Percentiles rank a stretch among this genome's conserved stretches.
phyloP scores from a whole-genome alignment of 2,888 invertebrate genomes.

The Platycheirus albimanus region DNA sequence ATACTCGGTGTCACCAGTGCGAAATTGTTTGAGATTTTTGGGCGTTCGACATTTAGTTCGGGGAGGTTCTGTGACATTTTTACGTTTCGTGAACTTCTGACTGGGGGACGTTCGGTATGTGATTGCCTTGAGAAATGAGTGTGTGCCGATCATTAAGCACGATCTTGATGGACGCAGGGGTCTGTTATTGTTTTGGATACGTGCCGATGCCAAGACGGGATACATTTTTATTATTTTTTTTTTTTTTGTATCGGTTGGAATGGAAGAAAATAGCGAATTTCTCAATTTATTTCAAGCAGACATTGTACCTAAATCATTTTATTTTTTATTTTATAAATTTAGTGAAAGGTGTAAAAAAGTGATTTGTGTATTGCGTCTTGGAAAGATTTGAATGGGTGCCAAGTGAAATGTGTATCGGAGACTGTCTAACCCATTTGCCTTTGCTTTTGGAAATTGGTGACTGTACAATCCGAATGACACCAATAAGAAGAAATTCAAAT shows the following conservation, averaged over 20 bases:
- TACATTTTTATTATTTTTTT: constrained; percentile 19
- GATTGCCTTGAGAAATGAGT: constrained; percentile 22
- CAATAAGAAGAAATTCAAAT: too few relatives aligned
- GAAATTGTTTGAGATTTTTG: constrained; percentile 56
- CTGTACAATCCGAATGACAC: too few relatives aligned
- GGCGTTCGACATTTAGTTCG: constrained; percentile 58
- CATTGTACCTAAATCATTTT: constrained; percentile 6
- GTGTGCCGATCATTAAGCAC: constrained; percentile 7
- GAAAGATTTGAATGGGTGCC: constrained; percentile 8
- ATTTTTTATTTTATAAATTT: constrained; percentile 1
- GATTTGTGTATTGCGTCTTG: constrained; percentile 20
- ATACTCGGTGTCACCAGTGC: constrained; percentile 58
- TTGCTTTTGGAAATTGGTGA: not conserved
- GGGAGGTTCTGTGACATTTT: constrained; percentile 45
- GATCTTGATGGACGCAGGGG: constrained; percentile 1
- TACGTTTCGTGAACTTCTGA: constrained; percentile 45
- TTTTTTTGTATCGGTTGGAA: constrained; percentile 7
- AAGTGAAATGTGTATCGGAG: not conserved
- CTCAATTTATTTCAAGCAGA: too few relatives aligned
- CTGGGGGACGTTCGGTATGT: constrained; percentile 28
- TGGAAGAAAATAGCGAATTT: constrained; percentile 11
- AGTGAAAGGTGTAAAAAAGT: constrained; percentile 13
- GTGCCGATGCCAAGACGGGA: constrained; percentile 8
- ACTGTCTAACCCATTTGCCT: not conserved
- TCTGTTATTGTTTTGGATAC: constrained; percentile 19